Evolutionary conservation across 2,113 vertebrate genomes (phyloP).

Genomic region (Naja naja): DNA sequence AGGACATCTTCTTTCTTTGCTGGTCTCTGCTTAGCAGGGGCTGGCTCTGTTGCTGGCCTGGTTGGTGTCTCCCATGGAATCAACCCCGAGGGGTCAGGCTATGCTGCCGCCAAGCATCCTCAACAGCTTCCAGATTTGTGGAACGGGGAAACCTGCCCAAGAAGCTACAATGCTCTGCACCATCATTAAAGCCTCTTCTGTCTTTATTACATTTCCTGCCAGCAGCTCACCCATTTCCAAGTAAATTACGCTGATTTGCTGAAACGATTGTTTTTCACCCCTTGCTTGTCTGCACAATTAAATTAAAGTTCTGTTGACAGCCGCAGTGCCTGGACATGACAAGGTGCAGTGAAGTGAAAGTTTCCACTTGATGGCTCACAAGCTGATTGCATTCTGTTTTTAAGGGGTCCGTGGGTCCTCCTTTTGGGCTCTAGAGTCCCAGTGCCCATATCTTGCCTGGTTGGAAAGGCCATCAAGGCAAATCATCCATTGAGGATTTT

Average conservation of each 20-base stretch:
- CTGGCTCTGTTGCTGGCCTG: background rate
- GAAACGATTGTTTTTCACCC: conserved; percentile 17
- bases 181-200: background rate
- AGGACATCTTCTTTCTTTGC: background rate
- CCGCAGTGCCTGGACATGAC: conserved; percentile 13
- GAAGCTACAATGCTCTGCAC: accelerated
- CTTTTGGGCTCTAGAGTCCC: background rate
- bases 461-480: background rate
- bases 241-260: background rate
- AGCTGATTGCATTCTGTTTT: conserved; percentile 20
- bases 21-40: background rate
- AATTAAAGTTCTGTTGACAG: conserved; percentile 35
- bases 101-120: background rate
- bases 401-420: background rate
- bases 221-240: accelerated
- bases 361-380: conserved; percentile 5
- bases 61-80: background rate
- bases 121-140: background rate
- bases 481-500: background rate
- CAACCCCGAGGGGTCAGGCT: background rate
- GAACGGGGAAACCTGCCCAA: background rate
- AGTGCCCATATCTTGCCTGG: background rate
- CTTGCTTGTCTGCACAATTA: background rate
- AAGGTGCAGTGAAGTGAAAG: conserved; percentile 25
- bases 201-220: background rate